phyloP scores from a whole-genome alignment of 2,113 vertebrate genomes.

The Xenopus laevis region DNA sequence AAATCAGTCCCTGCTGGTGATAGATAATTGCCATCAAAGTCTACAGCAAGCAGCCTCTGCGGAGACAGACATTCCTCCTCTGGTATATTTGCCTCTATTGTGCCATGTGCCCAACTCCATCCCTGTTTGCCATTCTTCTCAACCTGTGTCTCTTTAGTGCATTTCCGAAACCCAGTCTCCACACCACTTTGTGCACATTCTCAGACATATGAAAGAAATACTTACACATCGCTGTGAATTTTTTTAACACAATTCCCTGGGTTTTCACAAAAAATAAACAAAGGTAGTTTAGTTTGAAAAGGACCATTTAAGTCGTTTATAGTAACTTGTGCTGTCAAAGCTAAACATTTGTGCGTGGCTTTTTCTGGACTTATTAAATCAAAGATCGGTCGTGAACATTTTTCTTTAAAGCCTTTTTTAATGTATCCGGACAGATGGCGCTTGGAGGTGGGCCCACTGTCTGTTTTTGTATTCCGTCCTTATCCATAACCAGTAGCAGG shows the following conservation, averaged over 20 bases:
- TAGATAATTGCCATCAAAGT: too few species aligned
- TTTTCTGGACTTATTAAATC: conserved; percentile 36
- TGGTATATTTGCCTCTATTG: too few species aligned
- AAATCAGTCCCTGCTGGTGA: too few species aligned
- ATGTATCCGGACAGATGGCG: conserved; percentile 35
- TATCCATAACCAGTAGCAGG: conserved; percentile 30
- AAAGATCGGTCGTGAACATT: conserved; percentile 23
- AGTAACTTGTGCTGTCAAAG: conserved; percentile 2
- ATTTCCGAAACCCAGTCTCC: too few species aligned
- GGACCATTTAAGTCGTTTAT: conserved; percentile 27
- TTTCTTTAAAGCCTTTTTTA: conserved; percentile 27
- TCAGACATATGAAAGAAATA: background rate
- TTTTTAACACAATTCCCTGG: background rate
- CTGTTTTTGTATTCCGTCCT: conserved; percentile 27
- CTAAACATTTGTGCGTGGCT: conserved; percentile 32
- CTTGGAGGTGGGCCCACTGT: conserved; percentile 11
- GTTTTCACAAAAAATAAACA: conserved; percentile 14
- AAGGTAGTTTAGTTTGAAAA: conserved; percentile 25
- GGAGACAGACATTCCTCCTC: too few species aligned
- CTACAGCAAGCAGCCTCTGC: too few species aligned
- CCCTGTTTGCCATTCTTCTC: too few species aligned
- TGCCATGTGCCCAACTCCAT: too few species aligned
- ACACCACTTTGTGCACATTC: background rate
- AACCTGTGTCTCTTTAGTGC: too few species aligned
- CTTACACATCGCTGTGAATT: background rate